These are phyloP conservation scores for Pygoscelis antarcticus DNA, from an alignment of 2,113 vertebrate species.

Conservation along the genomic window DNA sequence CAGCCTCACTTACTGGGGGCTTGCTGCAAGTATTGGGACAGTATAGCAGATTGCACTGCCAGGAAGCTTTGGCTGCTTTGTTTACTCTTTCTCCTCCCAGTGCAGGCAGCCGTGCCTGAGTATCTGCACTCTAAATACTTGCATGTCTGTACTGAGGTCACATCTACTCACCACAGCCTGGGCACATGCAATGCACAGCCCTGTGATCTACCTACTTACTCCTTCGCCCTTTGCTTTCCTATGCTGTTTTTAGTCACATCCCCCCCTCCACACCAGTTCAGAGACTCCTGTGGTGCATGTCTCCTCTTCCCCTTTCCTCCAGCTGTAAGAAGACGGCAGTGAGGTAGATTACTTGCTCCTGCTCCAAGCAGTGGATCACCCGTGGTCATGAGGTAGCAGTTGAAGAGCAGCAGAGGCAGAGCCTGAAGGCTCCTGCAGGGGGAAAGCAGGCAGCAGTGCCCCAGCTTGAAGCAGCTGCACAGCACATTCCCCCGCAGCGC, in stretches of 20 bases:
- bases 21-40: background rate
- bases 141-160: background rate
- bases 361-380: background rate
- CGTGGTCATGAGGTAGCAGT: too few species aligned
- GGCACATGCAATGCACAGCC: background rate
- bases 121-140: background rate
- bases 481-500: background rate
- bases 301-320: background rate
- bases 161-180: background rate
- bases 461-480: background rate
- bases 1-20: too few species aligned
- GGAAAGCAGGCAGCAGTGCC: background rate
- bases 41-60: background rate
- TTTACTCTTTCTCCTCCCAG: background rate
- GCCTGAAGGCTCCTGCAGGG: background rate
- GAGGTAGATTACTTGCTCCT: background rate
- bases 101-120: background rate
- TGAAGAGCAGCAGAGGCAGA: background rate
- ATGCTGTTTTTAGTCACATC: background rate
- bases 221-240: background rate
- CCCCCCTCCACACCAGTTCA: background rate
- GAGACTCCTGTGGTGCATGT: too few species aligned
- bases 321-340: background rate
- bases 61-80: background rate
- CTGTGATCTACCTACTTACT: background rate